Percentiles rank a stretch among this genome's conserved stretches.
These are phyloP conservation scores for Falco columbarius DNA, from an alignment of 2,797 vertebrate genomes.

Conservation along the genomic window DNA sequence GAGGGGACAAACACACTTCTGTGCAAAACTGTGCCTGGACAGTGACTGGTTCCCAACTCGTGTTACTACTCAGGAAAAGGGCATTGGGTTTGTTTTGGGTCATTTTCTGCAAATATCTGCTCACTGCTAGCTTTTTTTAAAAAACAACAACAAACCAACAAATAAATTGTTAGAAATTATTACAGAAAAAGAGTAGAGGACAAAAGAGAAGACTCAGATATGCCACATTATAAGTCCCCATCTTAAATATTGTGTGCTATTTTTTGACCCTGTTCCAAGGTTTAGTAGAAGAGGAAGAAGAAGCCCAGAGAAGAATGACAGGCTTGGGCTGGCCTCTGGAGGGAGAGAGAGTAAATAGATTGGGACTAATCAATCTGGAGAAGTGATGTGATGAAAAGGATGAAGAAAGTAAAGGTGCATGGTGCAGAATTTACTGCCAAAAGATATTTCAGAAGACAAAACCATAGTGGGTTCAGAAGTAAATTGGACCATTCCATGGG, in stretches of 20 bases:
- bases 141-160: too few species aligned
- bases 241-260: background rate
- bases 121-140: background rate
- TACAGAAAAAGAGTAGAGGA: background rate
- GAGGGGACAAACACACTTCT: background rate
- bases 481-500: background rate
- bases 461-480: background rate
- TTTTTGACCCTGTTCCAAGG: background rate
- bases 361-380: background rate
- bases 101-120: background rate
- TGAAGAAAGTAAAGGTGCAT: background rate
- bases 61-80: background rate
- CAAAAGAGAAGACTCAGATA: background rate
- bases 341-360: background rate
- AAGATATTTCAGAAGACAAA: background rate
- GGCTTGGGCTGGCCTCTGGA: background rate
- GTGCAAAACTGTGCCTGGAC: background rate
- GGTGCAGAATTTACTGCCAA: background rate
- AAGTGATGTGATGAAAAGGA: background rate
- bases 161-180: background rate
- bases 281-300: background rate
- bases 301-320: background rate
- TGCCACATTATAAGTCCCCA: accelerated
- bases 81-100: background rate
- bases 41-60: background rate